A percentile compares a stretch with the other conserved stretches of the same genome.
Conservation (phyloP, 2,113 vertebrate species). For the Coreoperca whiteheadi region DNA sequence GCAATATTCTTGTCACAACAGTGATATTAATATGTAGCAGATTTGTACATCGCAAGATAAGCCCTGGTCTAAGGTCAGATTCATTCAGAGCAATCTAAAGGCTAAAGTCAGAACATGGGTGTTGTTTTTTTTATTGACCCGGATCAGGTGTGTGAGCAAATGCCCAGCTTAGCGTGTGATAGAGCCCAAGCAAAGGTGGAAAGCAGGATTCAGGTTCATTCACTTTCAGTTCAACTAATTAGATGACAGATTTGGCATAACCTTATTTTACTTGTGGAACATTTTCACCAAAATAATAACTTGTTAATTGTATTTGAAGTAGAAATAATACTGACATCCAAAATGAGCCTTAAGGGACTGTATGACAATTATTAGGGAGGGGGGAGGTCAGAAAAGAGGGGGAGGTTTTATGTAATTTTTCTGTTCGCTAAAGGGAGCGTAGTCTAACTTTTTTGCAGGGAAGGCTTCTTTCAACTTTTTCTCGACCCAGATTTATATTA, state of each 20-base stretch:
- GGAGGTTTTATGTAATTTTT: background rate
- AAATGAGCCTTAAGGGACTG: background rate
- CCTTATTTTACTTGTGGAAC: background rate
- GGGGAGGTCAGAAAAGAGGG: background rate
- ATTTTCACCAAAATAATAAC: background rate
- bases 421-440: background rate
- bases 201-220: conserved; percentile 41
- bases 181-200: conserved; percentile 56
- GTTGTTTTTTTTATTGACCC: conserved; percentile 14
- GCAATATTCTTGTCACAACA: conserved; percentile 64
- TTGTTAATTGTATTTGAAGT: background rate
- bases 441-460: background rate
- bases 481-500: background rate
- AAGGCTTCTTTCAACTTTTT: background rate
- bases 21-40: conserved; percentile 51
- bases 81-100: conserved; percentile 6
- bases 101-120: conserved; percentile 11
- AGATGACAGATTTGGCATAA: background rate
- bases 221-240: conserved; percentile 49
- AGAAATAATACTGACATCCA: conserved; percentile 4
- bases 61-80: conserved; percentile 23
- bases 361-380: background rate
- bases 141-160: conserved; percentile 32
- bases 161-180: conserved; percentile 43
- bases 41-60: conserved; percentile 52